These are phyloP conservation scores for Zalophus californianus DNA, from an alignment of 2,797 vertebrate genomes.

Conservation along the genomic window DNA sequence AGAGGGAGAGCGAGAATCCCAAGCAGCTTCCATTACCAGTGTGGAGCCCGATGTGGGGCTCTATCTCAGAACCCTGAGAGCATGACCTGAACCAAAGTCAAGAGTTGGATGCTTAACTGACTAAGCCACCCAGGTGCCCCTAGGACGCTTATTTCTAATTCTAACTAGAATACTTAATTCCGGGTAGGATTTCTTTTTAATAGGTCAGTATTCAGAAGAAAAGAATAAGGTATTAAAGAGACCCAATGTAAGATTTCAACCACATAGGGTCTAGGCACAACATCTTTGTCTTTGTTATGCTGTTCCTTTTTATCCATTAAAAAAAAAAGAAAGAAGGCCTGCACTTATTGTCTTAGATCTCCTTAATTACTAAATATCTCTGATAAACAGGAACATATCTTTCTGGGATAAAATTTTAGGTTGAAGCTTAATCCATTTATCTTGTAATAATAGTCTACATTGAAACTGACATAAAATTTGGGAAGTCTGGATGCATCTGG, in stretches of 20 bases:
- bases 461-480: neutral
- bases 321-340: neutral
- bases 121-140: neutral
- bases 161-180: neutral
- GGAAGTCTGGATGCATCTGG: neutral
- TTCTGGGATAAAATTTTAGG: neutral
- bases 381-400: neutral
- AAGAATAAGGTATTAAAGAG: neutral
- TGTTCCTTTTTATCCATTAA: neutral
- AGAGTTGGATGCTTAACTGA: neutral
- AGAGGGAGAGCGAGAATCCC: neutral
- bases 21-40: neutral
- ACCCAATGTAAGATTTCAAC: neutral
- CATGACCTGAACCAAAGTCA: neutral
- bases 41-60: neutral
- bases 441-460: neutral
- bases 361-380: neutral
- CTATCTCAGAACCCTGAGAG: neutral
- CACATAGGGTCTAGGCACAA: neutral
- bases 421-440: neutral
- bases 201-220: neutral
- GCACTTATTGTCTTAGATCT: neutral
- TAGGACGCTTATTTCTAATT: constrained; percentile 2
- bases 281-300: neutral
- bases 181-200: neutral